These are phyloP conservation scores for Chaitophorus viminalis DNA, from an alignment of 2,888 invertebrate genomes.

Conservation along the genomic window DNA sequence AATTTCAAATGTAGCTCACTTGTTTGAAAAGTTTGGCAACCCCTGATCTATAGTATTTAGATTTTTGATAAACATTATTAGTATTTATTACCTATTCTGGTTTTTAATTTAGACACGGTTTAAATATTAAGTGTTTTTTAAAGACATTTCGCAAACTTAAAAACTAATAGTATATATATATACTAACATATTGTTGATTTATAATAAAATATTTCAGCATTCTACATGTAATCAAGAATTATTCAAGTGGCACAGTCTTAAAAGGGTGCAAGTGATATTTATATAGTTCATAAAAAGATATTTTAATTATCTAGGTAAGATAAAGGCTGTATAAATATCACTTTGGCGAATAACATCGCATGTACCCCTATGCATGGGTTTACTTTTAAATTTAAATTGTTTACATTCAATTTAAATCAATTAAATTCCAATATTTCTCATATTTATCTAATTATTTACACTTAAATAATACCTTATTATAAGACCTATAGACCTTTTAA, in stretches of 20 bases:
- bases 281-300: constrained; percentile 32
- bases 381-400: constrained; percentile 11
- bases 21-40: no score
- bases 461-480: no score
- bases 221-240: constrained; percentile 43
- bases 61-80: no score
- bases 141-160: constrained; percentile 20
- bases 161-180: neutral
- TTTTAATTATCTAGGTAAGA: constrained; percentile 56
- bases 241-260: constrained; percentile 10
- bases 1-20: no score
- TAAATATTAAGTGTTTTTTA: neutral
- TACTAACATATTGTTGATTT: constrained; percentile 8
- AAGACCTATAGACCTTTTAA: neutral
- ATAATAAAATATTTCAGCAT: constrained; percentile 51
- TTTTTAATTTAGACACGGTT: neutral
- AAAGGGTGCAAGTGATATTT: constrained; percentile 60
- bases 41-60: no score
- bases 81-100: neutral
- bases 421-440: neutral
- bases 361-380: constrained; percentile 55
- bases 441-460: neutral
- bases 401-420: neutral
- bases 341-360: constrained; percentile 42
- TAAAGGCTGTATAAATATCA: constrained; percentile 49